A percentile compares a stretch with the other conserved stretches of the same genome.
Evolutionary conservation across 2,888 invertebrate genomes (phyloP).

Genomic region (Andrena fulva): DNA sequence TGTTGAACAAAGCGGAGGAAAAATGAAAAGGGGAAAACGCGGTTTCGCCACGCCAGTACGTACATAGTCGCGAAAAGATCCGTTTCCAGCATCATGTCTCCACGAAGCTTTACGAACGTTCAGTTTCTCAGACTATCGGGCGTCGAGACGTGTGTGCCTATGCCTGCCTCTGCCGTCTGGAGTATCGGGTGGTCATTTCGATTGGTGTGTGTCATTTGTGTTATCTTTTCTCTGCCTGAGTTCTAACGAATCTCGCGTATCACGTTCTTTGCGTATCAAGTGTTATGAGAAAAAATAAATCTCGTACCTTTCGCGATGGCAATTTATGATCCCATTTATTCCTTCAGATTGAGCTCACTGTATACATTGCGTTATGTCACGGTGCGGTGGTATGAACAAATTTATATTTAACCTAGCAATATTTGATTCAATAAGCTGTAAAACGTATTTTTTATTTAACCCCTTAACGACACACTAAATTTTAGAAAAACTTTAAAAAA

Average conservation of each 20-base stretch:
- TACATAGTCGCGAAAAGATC: conserved; percentile 48
- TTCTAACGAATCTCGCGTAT: conserved; percentile 7
- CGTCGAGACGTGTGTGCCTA: neutral
- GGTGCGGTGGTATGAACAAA: neutral
- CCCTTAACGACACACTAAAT: no score
- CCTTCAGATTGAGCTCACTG: neutral
- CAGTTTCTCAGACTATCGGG: neutral
- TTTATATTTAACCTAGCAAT: neutral
- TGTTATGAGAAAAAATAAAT: conserved; percentile 2
- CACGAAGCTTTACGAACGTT: conserved; percentile 41
- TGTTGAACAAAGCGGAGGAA: conserved; percentile 25
- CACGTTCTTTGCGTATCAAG: neutral
- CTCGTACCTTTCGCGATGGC: neutral
- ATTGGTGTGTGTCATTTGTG: neutral
- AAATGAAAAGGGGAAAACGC: conserved; percentile 43
- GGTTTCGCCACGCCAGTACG: conserved; percentile 38
- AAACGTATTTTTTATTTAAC: neutral
- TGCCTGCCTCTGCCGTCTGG: neutral
- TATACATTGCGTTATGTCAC: neutral
- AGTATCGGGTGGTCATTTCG: conserved; percentile 5
- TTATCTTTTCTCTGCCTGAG: neutral
- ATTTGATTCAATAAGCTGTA: no score
- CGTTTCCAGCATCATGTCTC: conserved; percentile 53
- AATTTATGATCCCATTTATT: neutral
- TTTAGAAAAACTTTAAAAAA: no score